Base-by-base conservation (phyloP, 1,140 invertebrate genomes). In the Drosophila sp. region DNA sequence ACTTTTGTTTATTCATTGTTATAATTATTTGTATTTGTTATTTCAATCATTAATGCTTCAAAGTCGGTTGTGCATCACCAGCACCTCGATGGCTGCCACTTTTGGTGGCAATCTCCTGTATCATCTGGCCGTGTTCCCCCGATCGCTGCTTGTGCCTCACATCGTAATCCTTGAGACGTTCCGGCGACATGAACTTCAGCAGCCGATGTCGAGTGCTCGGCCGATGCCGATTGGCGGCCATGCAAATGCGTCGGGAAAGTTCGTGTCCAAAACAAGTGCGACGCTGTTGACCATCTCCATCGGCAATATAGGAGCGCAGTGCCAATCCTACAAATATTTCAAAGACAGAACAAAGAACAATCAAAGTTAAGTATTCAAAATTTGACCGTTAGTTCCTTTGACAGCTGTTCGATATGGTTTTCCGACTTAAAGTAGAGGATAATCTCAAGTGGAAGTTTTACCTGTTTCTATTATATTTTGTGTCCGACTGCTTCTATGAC, bases 221-320 rank as follows among this genome's bases (percentile, higher is more conserved):
- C 6, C 48, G 13, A 8, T 43, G 32, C 0, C 59, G 45, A 40
- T 48, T 64, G 54, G 59, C 36, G 2, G 72, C 65, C 58, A 56
- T 21, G 40, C 53, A 50, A 41, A 77, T 61, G 18, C 41, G 59
- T 25, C 72, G 64, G 7, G 72, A 59, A 8, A 77, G 32, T 21
- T 77, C 72, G 25, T 77, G 75, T 0, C 75, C 65, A 9, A 77
- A 50, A n/a, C 59, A 48, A 6, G 75, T 77, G 7, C 53, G 7
- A 0, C 64, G 72, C 16, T 54, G 13, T 8, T 29, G 13, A 4
- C 51, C 74, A 46, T 72, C 45, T 6, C n/a, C 43, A 38, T 74
- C 46, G 51, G 53, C 40, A 9, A 54, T 13, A 43, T 77, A 77
- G 7, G 75, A 77, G 29, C 75, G 64, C 11, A 77, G 34, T 9